phyloP scores from a whole-genome alignment of 2,113 vertebrate genomes.

The Tupaia tana region DNA sequence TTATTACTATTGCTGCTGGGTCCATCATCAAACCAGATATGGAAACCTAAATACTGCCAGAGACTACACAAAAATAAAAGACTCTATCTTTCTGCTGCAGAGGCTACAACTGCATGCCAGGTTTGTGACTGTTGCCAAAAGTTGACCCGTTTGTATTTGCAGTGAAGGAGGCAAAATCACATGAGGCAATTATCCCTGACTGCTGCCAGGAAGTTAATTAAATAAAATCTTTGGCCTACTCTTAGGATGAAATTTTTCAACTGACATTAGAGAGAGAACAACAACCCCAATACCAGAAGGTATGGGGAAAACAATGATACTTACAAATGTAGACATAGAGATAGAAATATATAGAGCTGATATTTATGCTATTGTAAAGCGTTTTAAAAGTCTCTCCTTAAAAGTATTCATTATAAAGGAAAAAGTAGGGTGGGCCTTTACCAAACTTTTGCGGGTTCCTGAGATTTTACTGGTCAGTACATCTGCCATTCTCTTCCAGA shows the following conservation, averaged over 20 bases:
- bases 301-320: background rate
- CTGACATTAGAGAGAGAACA: background rate
- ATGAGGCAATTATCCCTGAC: background rate
- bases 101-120: background rate
- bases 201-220: background rate
- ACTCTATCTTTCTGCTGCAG: background rate
- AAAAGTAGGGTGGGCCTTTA: background rate
- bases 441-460: background rate
- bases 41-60: background rate
- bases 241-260: background rate
- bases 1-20: background rate
- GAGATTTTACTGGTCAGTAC: background rate
- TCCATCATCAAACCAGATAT: background rate
- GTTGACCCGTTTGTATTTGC: background rate
- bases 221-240: background rate
- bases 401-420: background rate
- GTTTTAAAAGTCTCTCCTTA: background rate
- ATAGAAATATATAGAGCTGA: fast-evolving
- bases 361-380: background rate
- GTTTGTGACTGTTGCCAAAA: background rate
- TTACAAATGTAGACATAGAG: background rate
- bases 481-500: background rate
- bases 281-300: fast-evolving
- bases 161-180: background rate
- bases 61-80: background rate